Conservation (phyloP, 2,888 invertebrate genomes). For the Leptinotarsa juncta region DNA sequence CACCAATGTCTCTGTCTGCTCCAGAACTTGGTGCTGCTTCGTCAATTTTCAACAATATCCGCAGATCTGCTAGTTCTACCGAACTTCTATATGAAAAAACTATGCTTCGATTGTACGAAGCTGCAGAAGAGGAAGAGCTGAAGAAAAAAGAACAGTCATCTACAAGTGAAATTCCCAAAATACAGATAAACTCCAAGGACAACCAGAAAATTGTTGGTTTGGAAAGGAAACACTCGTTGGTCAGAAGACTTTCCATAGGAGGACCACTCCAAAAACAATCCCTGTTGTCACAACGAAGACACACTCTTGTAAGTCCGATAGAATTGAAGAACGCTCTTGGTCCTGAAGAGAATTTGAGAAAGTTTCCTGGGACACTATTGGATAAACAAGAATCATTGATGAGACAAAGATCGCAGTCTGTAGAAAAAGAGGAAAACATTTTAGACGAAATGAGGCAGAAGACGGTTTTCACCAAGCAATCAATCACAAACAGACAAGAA, state of each 20-base stretch:
- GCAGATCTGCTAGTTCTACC: slow-evolving; percentile 83
- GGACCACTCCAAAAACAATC: slow-evolving; percentile 59
- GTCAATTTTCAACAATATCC: slow-evolving; percentile 69
- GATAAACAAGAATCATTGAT: slow-evolving; percentile 55
- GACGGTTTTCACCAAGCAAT: slow-evolving; percentile 52
- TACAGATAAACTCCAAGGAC: slow-evolving; percentile 69
- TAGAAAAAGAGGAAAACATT: slow-evolving; percentile 62
- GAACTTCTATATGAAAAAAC: slow-evolving; percentile 85
- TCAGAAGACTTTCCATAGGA: slow-evolving; percentile 68
- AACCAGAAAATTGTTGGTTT: slow-evolving; percentile 66
- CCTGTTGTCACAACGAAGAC: slow-evolving; percentile 60
- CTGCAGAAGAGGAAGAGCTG: slow-evolving; percentile 78
- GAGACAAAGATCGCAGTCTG: slow-evolving; percentile 59
- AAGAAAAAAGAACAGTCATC: slow-evolving; percentile 50
- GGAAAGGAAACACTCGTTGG: slow-evolving; percentile 66
- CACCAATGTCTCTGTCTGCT: slow-evolving; percentile 84
- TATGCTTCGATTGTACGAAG: slow-evolving; percentile 85
- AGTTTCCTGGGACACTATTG: slow-evolving; percentile 48
- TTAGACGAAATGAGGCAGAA: slow-evolving; percentile 59
- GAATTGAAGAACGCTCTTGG: slow-evolving; percentile 56
- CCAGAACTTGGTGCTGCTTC: slow-evolving; percentile 80
- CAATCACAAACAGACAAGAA: slow-evolving; percentile 54
- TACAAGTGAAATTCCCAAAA: slow-evolving; percentile 60
- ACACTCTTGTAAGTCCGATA: slow-evolving; percentile 57
- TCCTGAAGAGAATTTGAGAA: slow-evolving; percentile 54